Percentiles rank a stretch among this genome's conserved stretches.
Conservation (phyloP, 2,888 invertebrate genomes). For the Conops quadrifasciatus region DNA sequence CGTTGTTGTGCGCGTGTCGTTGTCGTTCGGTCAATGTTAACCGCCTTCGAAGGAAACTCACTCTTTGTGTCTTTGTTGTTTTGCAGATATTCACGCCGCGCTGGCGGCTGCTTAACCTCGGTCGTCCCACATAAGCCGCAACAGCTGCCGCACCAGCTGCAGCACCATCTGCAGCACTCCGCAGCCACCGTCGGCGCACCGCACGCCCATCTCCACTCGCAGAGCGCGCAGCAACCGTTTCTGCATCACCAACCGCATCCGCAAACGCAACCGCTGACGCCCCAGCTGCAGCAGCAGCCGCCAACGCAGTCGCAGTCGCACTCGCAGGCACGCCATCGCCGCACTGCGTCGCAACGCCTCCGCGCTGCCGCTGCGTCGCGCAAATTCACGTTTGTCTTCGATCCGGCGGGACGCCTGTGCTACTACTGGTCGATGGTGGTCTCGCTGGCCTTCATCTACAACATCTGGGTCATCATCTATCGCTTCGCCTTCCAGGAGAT, state of each 20-base stretch:
- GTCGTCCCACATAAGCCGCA: conserved; percentile 51
- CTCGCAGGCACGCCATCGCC: conserved; percentile 53
- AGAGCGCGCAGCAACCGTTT: conserved; percentile 42
- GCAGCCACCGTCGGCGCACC: conserved; percentile 42
- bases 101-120: conserved; percentile 49
- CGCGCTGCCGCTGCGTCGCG: conserved; percentile 60
- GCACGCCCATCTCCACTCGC: conserved; percentile 47
- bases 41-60: no score
- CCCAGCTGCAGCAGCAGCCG: conserved; percentile 48
- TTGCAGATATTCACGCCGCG: conserved; percentile 56
- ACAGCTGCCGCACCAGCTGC: conserved; percentile 41
- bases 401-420: conserved; percentile 95
- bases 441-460: conserved; percentile 94
- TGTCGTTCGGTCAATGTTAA: no score
- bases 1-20: no score
- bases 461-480: conserved; percentile 98
- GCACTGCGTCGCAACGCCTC: conserved; percentile 61
- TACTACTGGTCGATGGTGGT: conserved; percentile 98
- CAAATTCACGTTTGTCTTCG: conserved; percentile 96
- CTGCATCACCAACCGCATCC: conserved; percentile 36
- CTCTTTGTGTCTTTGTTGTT: background rate
- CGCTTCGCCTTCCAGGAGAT: conserved; percentile 99
- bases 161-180: conserved; percentile 45
- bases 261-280: conserved; percentile 51
- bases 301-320: conserved; percentile 43